These are phyloP conservation scores for Trididemnum clinides DNA, from an alignment of 23 tunicate species.

Conservation along the genomic window DNA sequence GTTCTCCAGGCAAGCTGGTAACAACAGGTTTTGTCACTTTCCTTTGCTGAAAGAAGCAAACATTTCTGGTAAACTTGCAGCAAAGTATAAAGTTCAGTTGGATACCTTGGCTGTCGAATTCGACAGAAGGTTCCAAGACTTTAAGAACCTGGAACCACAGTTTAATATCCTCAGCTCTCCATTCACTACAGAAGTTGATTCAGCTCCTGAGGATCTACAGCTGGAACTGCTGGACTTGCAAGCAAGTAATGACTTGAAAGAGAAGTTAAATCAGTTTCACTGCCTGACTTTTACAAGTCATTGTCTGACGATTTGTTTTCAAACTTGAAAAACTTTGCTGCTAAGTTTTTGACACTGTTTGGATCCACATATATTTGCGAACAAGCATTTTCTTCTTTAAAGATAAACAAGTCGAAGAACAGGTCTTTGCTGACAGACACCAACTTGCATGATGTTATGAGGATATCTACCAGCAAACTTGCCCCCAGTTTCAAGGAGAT, in stretches of 20 bases:
- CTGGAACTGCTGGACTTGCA: constrained; percentile 29
- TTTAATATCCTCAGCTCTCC: constrained; percentile 19
- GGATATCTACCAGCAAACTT: constrained; percentile 35
- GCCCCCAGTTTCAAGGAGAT: constrained; percentile 16
- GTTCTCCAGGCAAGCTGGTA: constrained; percentile 26
- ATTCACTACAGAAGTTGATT: constrained; percentile 17
- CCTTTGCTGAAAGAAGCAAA: constrained; percentile 36
- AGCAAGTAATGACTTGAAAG: constrained; percentile 22
- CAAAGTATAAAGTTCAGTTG: constrained; percentile 36
- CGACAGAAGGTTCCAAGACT: constrained; percentile 37
- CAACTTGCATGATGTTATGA: constrained; percentile 15
- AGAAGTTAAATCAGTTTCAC: constrained; percentile 14
- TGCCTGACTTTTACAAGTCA: constrained; percentile 23
- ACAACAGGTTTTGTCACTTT: constrained; percentile 31
- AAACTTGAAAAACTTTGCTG: constrained; percentile 21
- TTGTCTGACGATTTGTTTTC: constrained; percentile 19
- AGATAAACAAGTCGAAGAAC: constrained; percentile 27
- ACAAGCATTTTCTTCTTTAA: constrained; percentile 23
- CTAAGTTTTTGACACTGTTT: constrained; percentile 25
- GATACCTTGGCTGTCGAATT: constrained; percentile 31
- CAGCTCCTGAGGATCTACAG: constrained; percentile 15
- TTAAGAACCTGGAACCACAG: constrained; percentile 23
- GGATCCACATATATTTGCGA: constrained; percentile 21
- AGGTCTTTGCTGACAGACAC: constrained; percentile 15
- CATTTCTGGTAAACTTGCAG: constrained; percentile 24